phyloP scores from a whole-genome alignment of 2,797 vertebrate species.

The Malurus leucopterus region DNA sequence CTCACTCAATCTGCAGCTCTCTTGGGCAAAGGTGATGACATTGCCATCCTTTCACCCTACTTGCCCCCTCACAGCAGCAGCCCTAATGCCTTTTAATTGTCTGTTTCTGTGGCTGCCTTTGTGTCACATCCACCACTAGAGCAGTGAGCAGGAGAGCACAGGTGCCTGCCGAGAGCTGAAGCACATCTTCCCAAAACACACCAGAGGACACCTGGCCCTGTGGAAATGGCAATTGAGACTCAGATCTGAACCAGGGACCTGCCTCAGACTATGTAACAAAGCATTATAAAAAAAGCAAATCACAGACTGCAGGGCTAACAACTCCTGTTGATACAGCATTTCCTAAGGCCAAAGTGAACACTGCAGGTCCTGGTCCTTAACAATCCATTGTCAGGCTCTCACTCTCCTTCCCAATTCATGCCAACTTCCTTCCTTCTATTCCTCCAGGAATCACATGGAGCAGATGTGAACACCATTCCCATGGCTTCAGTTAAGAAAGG shows the following conservation, averaged over 20 bases:
- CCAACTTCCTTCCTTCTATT: background rate
- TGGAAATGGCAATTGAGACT: background rate
- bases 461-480: background rate
- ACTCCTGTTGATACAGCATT: background rate
- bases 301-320: background rate
- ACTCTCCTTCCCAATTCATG: background rate
- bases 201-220: background rate
- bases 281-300: background rate
- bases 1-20: background rate
- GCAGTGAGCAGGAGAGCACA: background rate
- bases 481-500: background rate
- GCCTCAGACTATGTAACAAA: background rate
- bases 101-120: background rate
- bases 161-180: background rate
- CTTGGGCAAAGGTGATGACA: background rate
- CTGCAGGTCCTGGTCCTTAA: background rate
- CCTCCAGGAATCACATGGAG: background rate
- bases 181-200: background rate
- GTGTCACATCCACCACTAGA: background rate
- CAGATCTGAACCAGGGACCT: background rate
- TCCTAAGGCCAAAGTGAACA: background rate
- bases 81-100: background rate
- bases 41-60: background rate
- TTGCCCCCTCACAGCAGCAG: background rate
- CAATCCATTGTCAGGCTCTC: background rate